Evolutionary conservation across 1,140 invertebrate species (phyloP), one percentile per base, ranked within the genome.

Genomic region (Gryllus bimaculatus): DNA sequence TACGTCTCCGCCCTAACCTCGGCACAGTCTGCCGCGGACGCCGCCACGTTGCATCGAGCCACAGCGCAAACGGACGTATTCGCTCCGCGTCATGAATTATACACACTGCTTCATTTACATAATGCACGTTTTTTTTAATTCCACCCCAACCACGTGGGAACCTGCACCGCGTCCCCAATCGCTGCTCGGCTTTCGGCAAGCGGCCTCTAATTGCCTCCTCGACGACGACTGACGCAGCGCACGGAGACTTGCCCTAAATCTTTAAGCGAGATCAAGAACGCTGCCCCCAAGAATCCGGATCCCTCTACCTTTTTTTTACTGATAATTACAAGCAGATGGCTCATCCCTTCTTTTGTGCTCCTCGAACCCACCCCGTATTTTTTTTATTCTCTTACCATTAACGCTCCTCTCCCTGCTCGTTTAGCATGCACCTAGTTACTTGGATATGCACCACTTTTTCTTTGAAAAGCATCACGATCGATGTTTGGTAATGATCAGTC

Each of bases 311-410:
- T 66, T 66, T 66, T 66, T 18, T n/a, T n/a, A n/a, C 54, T 10
- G 10, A 66, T 66, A 66, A 66, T 66, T 66, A 66, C 54, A 66
- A 66, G 54, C 54, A 66, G 54, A 66, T 66, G 54, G 10, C 10
- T 1, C 54, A 13, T 18, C 18, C 18, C 7, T 18, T 10, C 54
- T 66, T 13, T 66, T 66, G 54, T 66, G 54, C 54, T 18, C 54
- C 18, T 66, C 10, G 7, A 66, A 66, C 10, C 54, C 18, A 10
- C 10, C 54, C 54, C 7, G 54, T 66, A 13, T 13, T 66, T 66
- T n/a, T 66, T 66, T 66, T 66, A 66, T 66, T 66, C 54, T 66
- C 54, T 66, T 66, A 66, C 54, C 54, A 66, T 66, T 66, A 66
- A 66, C 54, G 54, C 54, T 66, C 7, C 54, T 13, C 54, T 66